These are phyloP conservation scores for Burhinus bistriatus DNA, from an alignment of 2,113 vertebrate genomes.

Conservation along the genomic window DNA sequence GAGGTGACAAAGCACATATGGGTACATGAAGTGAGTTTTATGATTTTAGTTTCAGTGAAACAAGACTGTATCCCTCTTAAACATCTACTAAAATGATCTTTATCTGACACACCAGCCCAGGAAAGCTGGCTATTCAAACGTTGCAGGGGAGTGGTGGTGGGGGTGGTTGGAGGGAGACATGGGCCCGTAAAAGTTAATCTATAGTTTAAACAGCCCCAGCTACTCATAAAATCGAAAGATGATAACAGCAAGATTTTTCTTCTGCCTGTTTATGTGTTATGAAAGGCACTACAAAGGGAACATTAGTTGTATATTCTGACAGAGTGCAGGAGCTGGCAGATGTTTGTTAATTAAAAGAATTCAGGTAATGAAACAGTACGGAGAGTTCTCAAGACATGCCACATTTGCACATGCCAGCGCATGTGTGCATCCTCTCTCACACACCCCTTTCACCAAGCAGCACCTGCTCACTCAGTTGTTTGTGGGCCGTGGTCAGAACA, in stretches of 20 bases:
- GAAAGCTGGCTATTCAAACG: neutral
- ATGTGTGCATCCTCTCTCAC: neutral
- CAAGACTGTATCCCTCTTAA: neutral
- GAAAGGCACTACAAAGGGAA: slow-evolving; percentile 54
- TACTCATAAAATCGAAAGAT: slow-evolving; percentile 40
- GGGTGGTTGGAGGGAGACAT: neutral
- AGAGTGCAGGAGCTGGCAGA: slow-evolving; percentile 68
- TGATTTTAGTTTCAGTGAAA: neutral
- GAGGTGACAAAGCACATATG: neutral
- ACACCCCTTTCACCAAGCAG: neutral
- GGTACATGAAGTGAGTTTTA: neutral
- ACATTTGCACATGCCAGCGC: neutral
- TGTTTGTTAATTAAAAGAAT: slow-evolving; percentile 78
- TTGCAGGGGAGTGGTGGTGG: neutral
- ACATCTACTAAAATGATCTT: neutral
- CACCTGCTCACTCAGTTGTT: slow-evolving; percentile 45
- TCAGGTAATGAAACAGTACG: slow-evolving; percentile 65
- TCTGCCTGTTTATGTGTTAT: slow-evolving; percentile 54
- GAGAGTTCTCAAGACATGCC: slow-evolving; percentile 19
- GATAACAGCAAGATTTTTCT: slow-evolving; percentile 48
- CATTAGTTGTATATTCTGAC: slow-evolving; percentile 44
- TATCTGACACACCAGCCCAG: neutral
- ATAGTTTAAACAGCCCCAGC: slow-evolving; percentile 2
- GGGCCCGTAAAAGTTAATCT: slow-evolving; percentile 21
- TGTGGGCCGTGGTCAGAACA: neutral